Conservation (phyloP, 2,797 vertebrate genomes). For the Somateria mollissima region DNA sequence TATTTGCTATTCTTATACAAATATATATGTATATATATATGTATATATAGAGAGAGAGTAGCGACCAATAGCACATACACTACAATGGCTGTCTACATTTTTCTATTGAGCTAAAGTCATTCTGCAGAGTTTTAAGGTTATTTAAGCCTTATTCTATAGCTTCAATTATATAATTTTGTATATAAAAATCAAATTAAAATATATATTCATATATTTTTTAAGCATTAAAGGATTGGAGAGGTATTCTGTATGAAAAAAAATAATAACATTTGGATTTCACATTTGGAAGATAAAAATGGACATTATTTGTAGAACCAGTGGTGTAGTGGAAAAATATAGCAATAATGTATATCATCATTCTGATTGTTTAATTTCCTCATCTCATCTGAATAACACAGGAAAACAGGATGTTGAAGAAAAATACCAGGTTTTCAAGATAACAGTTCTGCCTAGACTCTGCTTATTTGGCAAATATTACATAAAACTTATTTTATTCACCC, state of each 20-base stretch:
- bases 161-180: background rate
- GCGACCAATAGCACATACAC: background rate
- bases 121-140: background rate
- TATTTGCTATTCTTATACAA: background rate
- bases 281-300: background rate
- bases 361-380: background rate
- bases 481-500: background rate
- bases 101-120: background rate
- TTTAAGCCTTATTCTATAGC: background rate
- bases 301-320: background rate
- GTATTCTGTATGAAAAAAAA: background rate
- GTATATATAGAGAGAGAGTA: too few relatives aligned
- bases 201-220: background rate
- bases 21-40: too few relatives aligned
- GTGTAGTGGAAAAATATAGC: background rate
- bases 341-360: background rate
- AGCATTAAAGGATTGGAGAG: background rate
- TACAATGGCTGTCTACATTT: background rate
- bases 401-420: background rate
- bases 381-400: background rate
- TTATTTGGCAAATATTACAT: background rate
- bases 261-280: background rate
- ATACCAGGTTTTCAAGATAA: background rate
- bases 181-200: background rate
- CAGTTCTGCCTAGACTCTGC: background rate